Evolutionary conservation across 2,888 invertebrate species (phyloP).

Genomic region (Scotopteryx bipunctaria): DNA sequence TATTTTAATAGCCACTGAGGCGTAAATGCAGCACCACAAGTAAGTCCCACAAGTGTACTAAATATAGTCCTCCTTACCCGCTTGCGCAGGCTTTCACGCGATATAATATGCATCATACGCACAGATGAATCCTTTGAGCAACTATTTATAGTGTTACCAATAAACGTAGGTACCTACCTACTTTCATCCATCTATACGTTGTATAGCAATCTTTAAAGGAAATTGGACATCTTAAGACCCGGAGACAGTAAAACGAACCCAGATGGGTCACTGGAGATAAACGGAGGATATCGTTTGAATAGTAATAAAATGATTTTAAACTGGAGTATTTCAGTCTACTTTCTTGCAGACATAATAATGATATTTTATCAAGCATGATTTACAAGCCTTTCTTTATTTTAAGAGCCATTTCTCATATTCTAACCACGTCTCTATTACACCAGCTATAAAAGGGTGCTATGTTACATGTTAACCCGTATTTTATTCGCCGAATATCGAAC

Average conservation of each 20-base stretch:
- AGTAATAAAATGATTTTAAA: conserved; percentile 20
- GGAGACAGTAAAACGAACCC: conserved; percentile 31
- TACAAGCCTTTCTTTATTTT: conserved; percentile 5
- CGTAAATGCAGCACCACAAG: conserved; percentile 5
- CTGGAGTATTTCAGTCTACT: conserved; percentile 1
- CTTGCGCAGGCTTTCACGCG: conserved; percentile 49
- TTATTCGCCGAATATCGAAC: conserved; percentile 38
- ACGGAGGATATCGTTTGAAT: conserved; percentile 24
- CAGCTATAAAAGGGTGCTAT: conserved; percentile 29
- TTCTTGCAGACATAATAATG: neutral
- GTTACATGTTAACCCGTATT: conserved; percentile 33
- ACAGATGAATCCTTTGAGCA: conserved; percentile 63
- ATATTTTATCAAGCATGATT: conserved; percentile 17
- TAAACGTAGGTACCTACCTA: conserved; percentile 8
- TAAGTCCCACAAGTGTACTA: conserved; percentile 31
- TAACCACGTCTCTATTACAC: conserved; percentile 29
- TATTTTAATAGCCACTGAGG: neutral
- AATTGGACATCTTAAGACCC: conserved; percentile 16
- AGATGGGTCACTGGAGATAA: conserved; percentile 34
- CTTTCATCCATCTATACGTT: neutral
- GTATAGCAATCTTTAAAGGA: conserved; percentile 4
- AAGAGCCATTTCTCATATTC: conserved; percentile 12
- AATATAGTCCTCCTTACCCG: conserved; percentile 53
- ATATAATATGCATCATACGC: conserved; percentile 61
- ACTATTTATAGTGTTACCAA: conserved; percentile 37